A percentile compares a stretch with the other conserved stretches of the same genome.
Conservation (phyloP, 1,140 invertebrate genomes). For the Apolygus lucorum region DNA sequence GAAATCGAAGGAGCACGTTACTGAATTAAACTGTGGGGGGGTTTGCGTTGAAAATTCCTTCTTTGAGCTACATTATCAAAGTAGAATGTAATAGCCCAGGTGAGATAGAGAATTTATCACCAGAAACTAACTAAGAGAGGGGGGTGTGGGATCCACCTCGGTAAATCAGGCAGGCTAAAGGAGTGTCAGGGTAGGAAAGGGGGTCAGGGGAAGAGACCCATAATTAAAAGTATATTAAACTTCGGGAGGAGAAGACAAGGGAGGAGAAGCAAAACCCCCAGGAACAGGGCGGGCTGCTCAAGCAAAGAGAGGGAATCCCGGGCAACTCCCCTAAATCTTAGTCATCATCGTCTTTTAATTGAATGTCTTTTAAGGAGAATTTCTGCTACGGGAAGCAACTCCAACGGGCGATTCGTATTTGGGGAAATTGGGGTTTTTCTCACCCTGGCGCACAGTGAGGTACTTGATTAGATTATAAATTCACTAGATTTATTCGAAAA, state of each 20-base stretch:
- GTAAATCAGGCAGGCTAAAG: conserved; percentile 5
- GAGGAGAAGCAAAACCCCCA: too few relatives aligned
- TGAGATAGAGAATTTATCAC: conserved; percentile 10
- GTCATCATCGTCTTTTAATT: conserved; percentile 14
- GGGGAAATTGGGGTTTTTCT: too few relatives aligned
- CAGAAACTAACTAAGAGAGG: not conserved
- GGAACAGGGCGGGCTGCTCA: too few relatives aligned
- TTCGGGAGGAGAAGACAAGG: not conserved
- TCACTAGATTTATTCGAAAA: too few relatives aligned
- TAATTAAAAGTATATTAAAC: conserved; percentile 17
- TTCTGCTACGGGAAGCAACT: not conserved
- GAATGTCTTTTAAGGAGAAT: not conserved
- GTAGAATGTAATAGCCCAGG: conserved; percentile 9
- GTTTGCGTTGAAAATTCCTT: conserved; percentile 4
- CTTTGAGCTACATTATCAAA: conserved; percentile 3
- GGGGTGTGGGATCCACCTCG: not conserved
- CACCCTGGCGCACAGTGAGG: too few relatives aligned
- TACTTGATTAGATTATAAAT: too few relatives aligned
- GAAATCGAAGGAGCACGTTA: not conserved
- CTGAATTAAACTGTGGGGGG: not conserved
- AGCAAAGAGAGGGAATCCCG: not conserved
- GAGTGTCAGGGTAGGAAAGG: too few relatives aligned
- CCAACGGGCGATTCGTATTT: too few relatives aligned
- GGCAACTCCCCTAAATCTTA: conserved; percentile 3
- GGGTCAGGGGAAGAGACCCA: not conserved